Base-by-base conservation (phyloP, 2,113 vertebrate genomes). In the Pygoscelis adeliae region DNA sequence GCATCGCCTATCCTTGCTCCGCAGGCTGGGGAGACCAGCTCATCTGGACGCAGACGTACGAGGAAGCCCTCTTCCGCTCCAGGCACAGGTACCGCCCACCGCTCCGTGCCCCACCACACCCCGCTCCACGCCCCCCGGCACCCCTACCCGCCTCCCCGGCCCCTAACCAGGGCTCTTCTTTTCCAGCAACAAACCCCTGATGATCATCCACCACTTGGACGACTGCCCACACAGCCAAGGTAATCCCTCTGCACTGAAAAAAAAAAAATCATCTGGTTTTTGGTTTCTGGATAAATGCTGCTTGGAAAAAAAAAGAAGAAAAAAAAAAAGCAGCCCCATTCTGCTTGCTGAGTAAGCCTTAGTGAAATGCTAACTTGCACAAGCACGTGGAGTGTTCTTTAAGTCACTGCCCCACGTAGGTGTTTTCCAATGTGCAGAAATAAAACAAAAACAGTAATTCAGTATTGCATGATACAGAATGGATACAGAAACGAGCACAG, bases 1-100 rank as follows among this genome's bases (percentile, higher is more conserved):
- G 10, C 13, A 2, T 26, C 13, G 8, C 34, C 71, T 47, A 15
- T 49, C 38, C 9, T 93, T 69, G 63, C 46, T 40, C 86, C 90
- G 25, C 96, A 99, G 99, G 99, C 61, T 99, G 99, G 99, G 99
- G 99, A 4, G 99, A 99, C 93, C 98, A 99, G 78, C 98, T 99
- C 83, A 98, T 99, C 93, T 99, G 99, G 99, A 99, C 99, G 3
- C 99, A 99, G 98, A 99, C 99, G 0, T 99, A 99, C 0, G 99
- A 99, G 95, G 99, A 99, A 96, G 99, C 98, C 19, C 98, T 99
- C 10, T 99, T 98, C 97, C 99, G 99, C 98, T 63, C 99, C 86
- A 99, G 97, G 98, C 56, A 98, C 90, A 94, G 93, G 99, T 99
- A 98, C 98, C 71, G 42, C 29, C 6, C 26, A 2, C 21, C 7